Base-by-base conservation (phyloP, 2,888 invertebrate genomes). In the Tortricodes alternella region DNA sequence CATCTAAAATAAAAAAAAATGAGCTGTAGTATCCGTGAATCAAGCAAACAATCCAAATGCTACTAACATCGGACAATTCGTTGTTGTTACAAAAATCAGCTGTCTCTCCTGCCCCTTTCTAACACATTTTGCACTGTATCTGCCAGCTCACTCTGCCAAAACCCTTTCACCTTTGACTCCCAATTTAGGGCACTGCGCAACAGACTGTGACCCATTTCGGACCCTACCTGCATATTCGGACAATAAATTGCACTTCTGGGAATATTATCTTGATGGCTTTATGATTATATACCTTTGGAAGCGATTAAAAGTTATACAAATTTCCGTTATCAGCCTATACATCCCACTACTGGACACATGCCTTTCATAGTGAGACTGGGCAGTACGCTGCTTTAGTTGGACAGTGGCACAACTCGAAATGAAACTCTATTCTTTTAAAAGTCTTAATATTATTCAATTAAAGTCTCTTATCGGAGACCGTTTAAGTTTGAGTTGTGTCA, bases 141-240 rank as follows among this genome's bases (percentile, higher is more conserved):
- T 55, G 60, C 61, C 53, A 71, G 71, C 44, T 71, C 62, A 39
- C 34, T 46, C 58, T 56, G 78, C 72, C 71, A 71, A 71, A 74
- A 72, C 71, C 74, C 74, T 70, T 34, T n/a, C 72, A 78, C 76
- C 84, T 83, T 83, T 79, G 80, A 73, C 72, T 69, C 67, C 59
- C 66, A 65, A 74, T 71, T 67, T 63, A 62, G 62, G 60, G 64
- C 63, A 60, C 65, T 66, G 65, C 66, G 72, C 73, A 73, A 61
- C 74, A 70, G 76, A 74, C 75, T 67, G 77, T 76, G 78, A 79
- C 82, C 76, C 62, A 79, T 65, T 71, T 79, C 60, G 55, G 58
- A 61, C 65, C 61, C 65, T 71, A 60, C 63, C 61, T 58, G 59
- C n/a, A 52, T 46, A 32, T 46, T 44, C 27, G 23, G 29, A 8